phyloP scores from a whole-genome alignment of 2,797 vertebrate genomes.

The Liparis tanakae region DNA sequence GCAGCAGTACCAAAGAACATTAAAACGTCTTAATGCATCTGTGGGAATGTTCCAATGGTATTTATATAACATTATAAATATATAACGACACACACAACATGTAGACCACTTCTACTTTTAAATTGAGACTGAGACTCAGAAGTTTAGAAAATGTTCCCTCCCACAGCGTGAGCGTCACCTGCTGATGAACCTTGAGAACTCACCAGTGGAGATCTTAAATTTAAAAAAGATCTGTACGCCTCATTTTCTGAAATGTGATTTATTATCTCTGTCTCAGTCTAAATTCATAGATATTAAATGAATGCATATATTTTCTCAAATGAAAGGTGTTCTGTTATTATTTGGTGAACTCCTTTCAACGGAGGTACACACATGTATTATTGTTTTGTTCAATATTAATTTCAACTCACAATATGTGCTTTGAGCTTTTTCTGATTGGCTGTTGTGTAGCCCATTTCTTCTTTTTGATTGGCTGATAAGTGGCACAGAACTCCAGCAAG shows the following conservation, averaged over 20 bases:
- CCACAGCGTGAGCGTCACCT: constrained; percentile 40
- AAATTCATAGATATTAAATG: not conserved
- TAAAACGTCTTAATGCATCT: too few species aligned
- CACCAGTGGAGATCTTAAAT: not conserved
- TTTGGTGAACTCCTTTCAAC: too few species aligned
- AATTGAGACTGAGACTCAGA: not conserved
- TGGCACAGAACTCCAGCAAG: too few species aligned
- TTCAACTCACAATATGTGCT: too few species aligned
- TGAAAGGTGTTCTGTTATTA: too few species aligned
- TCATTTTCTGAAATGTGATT: not conserved
- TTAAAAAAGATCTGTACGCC: not conserved
- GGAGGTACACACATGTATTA: too few species aligned
- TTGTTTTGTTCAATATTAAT: too few species aligned
- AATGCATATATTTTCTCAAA: not conserved
- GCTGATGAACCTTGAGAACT: constrained; percentile 44
- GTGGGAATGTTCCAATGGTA: not conserved
- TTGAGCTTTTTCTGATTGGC: too few species aligned
- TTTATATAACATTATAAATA: too few species aligned
- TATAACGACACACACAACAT: not conserved
- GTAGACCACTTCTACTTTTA: not conserved
- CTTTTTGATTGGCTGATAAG: too few species aligned
- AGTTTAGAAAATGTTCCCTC: not conserved
- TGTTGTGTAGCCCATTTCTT: too few species aligned
- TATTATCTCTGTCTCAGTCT: not conserved
- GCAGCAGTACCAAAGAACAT: not conserved